A percentile compares a stretch with the other conserved stretches of the same genome.
Conservation (phyloP, 2,113 vertebrate species). For the Peromyscus californicus region DNA sequence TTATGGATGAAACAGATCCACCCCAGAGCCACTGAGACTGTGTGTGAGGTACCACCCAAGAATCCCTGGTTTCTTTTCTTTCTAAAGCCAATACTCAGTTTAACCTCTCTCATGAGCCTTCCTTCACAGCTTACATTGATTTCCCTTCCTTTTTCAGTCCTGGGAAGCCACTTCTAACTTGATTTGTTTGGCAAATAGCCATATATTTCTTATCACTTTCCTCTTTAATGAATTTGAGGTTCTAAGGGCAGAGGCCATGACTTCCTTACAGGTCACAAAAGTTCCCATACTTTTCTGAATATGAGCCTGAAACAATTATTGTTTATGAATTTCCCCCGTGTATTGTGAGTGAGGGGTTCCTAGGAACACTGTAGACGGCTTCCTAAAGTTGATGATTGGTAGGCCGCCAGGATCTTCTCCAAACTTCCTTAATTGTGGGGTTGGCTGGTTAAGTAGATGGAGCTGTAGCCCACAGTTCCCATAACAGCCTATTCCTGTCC, state of each 20-base stretch:
- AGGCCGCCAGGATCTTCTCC: not conserved
- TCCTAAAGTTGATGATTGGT: not conserved
- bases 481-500: not conserved
- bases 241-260: not conserved
- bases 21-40: not conserved
- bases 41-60: not conserved
- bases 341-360: not conserved
- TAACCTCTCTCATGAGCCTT: not conserved
- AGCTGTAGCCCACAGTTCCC: not conserved
- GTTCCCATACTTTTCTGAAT: not conserved
- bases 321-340: not conserved
- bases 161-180: slow-evolving; percentile 20
- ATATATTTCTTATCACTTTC: slow-evolving; percentile 25
- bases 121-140: not conserved
- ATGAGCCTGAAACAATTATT: not conserved
- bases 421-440: not conserved
- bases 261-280: not conserved
- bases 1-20: not conserved
- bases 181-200: slow-evolving; percentile 7
- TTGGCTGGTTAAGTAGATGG: not conserved
- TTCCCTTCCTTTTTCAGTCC: not conserved
- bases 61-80: slow-evolving; percentile 31
- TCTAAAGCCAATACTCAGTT: not conserved
- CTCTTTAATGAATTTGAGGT: slow-evolving; percentile 41
- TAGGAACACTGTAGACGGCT: not conserved